These are phyloP conservation scores for Metallyticus violacea DNA, from an alignment of 2,888 invertebrate species.

Conservation along the genomic window DNA sequence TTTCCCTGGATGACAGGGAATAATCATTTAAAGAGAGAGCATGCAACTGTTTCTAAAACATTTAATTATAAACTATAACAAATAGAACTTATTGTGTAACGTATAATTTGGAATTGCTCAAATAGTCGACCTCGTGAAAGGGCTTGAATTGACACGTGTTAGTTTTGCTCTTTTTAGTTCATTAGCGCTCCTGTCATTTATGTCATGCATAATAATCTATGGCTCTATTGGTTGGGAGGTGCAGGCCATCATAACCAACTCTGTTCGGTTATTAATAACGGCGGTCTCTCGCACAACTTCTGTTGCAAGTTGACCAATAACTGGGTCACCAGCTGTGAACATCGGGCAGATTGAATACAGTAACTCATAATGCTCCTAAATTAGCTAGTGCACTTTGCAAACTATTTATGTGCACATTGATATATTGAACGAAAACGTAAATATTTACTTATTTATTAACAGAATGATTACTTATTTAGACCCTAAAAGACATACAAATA, in stretches of 20 bases:
- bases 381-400: too few relatives aligned
- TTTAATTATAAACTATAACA: too few relatives aligned
- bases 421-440: too few relatives aligned
- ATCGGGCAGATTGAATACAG: constrained; percentile 30
- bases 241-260: background rate
- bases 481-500: too few relatives aligned
- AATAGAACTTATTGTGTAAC: background rate
- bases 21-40: too few relatives aligned
- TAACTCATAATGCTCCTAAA: too few relatives aligned
- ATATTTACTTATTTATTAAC: too few relatives aligned
- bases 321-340: background rate
- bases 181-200: background rate
- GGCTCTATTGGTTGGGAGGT: background rate
- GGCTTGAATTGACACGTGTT: background rate
- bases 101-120: background rate
- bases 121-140: background rate
- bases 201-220: background rate
- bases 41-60: too few relatives aligned
- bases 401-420: too few relatives aligned
- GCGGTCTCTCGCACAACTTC: too few relatives aligned
- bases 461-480: too few relatives aligned
- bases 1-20: too few relatives aligned
- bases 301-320: background rate
- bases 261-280: background rate
- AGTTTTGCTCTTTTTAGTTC: background rate